A percentile compares a stretch with the other conserved stretches of the same genome.
Evolutionary conservation across 2,113 vertebrate species (phyloP).

Genomic region (Speoplatyrhinus poulsoni): DNA sequence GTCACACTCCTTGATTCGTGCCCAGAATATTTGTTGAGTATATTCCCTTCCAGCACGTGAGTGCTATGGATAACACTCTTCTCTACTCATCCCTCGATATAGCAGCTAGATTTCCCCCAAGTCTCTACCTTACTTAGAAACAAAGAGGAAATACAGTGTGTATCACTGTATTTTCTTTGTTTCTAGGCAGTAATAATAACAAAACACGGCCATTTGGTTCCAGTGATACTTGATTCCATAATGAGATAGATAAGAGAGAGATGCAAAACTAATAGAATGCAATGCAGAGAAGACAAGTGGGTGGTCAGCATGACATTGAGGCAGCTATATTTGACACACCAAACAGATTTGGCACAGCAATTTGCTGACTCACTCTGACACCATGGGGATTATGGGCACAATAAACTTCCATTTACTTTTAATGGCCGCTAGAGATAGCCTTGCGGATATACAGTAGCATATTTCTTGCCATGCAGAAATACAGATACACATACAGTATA

Average conservation of each 20-base stretch:
- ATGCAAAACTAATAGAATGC: background rate
- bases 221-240: background rate
- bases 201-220: too few species aligned
- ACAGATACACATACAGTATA: slow-evolving; percentile 12
- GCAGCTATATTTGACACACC: slow-evolving; percentile 38
- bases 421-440: slow-evolving; percentile 34
- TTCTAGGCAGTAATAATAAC: too few species aligned
- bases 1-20: too few species aligned
- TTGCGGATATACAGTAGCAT: slow-evolving; percentile 15
- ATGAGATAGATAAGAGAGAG: slow-evolving; percentile 2
- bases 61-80: too few species aligned
- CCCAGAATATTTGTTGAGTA: too few species aligned
- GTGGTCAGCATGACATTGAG: slow-evolving; percentile 48
- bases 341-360: slow-evolving; percentile 34
- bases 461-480: slow-evolving; percentile 12
- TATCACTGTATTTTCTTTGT: too few species aligned
- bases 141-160: too few species aligned
- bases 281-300: slow-evolving; percentile 21
- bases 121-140: too few species aligned
- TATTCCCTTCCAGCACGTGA: too few species aligned
- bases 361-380: slow-evolving; percentile 50
- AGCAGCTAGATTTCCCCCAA: too few species aligned
- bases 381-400: slow-evolving; percentile 35
- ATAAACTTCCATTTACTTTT: slow-evolving; percentile 41
- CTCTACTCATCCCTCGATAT: too few species aligned